Evolutionary conservation across 2,888 invertebrate genomes (phyloP), one percentile per base, ranked within the genome.

Genomic region (Rhaphigaster nebulosa): DNA sequence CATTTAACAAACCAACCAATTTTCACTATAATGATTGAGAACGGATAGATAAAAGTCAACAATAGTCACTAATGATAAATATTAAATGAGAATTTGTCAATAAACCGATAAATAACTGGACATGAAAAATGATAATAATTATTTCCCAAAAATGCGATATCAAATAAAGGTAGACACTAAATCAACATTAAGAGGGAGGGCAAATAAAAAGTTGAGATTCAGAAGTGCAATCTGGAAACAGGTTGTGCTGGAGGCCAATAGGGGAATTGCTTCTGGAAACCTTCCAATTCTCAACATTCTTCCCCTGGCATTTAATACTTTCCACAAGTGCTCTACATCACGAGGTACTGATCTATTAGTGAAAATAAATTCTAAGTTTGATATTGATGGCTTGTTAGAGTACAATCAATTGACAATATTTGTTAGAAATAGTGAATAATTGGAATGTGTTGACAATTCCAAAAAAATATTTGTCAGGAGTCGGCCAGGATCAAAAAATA

Each of bases 211-310:
- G 34, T 76, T 76, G 70, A 76, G 70, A 34, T 6, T 5, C 38
- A 6, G 20, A 76, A 34, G 70, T 76, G 38, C 38, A 84, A n/a
- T 26, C 45, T n/a, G n/a, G 84, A 84, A 50, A 41, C 45, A 50
- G 84, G 84, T 41, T 41, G 45, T 45, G 84, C 45, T 84, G 18
- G 45, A 84, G 45, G 84, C 26, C 84, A 50, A 84, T 84, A 50
- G 41, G 12, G 45, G 84, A 84, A 84, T 84, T 84, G 45, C 45
- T 84, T 84, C 45, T 84, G 84, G 84, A 84, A 84, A 45, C 84
- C 84, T 45, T 84, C 84, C 84, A 84, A 84, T 50, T n/a, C 45
- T 50, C n/a, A 45, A 8, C 23, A 50, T 84, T 84, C 84, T 45
- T 50, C 80, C 15, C 8, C 45, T n/a, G 45, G 45, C n/a, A 84